Conservation (phyloP, 2,113 vertebrate species). For the Cyprinus carpio region DNA sequence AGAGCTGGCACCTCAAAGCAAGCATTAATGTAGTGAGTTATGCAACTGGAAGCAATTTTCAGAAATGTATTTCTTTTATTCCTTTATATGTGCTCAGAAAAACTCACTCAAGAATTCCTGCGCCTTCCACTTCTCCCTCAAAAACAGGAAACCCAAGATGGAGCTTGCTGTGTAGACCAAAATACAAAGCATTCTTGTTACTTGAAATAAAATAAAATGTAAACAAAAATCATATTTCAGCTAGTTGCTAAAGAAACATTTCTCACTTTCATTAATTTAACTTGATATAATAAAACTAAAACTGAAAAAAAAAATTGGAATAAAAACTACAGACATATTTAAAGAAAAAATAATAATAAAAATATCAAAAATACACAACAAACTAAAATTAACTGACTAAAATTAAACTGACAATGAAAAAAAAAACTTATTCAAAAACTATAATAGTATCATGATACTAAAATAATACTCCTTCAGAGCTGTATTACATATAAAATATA, state of each 20-base stretch:
- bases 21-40: not conserved
- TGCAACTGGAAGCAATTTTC: not conserved
- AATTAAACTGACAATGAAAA: not conserved
- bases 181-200: not conserved
- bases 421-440: not conserved
- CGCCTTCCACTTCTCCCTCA: conserved; percentile 90
- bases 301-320: not conserved
- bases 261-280: not conserved
- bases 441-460: not conserved
- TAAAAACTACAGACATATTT: too few relatives aligned
- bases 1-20: not conserved
- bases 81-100: too few relatives aligned
- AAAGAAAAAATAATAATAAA: too few relatives aligned
- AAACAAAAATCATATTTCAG: not conserved
- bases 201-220: not conserved
- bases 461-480: not conserved
- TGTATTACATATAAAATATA: not conserved
- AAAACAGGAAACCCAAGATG: conserved; percentile 93
- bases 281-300: not conserved
- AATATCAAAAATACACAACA: too few relatives aligned
- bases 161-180: conserved; percentile 81
- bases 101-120: conserved; percentile 94
- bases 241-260: not conserved
- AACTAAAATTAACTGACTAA: too few relatives aligned
- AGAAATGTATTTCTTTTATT: conserved; percentile 23